Evolutionary conservation across 2,888 invertebrate species (phyloP).

Genomic region (Andrena trimmerana): DNA sequence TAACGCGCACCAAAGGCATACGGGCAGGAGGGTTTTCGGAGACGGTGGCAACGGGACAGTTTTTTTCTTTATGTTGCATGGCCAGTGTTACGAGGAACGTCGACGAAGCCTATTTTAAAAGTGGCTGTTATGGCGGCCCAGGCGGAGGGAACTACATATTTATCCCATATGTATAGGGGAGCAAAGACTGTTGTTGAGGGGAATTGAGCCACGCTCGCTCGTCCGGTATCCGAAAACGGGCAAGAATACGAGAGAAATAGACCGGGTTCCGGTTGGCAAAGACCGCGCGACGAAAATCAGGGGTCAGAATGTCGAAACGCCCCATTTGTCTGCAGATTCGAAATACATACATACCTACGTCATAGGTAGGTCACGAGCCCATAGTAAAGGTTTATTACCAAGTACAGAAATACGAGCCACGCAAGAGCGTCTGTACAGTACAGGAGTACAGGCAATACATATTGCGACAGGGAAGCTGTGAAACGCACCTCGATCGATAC

Average conservation of each 20-base stretch:
- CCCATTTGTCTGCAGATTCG: conserved; percentile 5
- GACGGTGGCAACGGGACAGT: conserved; percentile 35
- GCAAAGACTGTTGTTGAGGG: background rate
- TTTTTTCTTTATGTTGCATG: conserved; percentile 60
- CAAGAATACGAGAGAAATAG: background rate
- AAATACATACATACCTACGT: background rate
- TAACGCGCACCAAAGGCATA: conserved; percentile 57
- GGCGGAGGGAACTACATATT: background rate
- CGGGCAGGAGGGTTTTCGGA: conserved; percentile 55
- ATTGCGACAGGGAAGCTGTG: conserved; percentile 1
- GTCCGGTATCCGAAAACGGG: background rate
- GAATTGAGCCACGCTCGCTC: background rate
- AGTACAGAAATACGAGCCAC: background rate
- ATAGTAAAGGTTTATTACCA: background rate
- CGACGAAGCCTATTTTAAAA: background rate
- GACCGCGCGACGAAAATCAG: conserved; percentile 13
- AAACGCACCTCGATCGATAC: background rate
- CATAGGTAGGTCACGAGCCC: background rate
- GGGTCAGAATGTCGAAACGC: conserved; percentile 15
- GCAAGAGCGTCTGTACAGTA: background rate
- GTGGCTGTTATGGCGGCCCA: background rate
- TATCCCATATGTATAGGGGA: background rate
- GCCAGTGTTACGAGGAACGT: too few species aligned
- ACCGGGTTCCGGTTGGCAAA: background rate
- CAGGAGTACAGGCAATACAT: too few species aligned